Base-by-base conservation (phyloP, 2,797 vertebrate genomes). In the Tenualosa thibaudeaui region DNA sequence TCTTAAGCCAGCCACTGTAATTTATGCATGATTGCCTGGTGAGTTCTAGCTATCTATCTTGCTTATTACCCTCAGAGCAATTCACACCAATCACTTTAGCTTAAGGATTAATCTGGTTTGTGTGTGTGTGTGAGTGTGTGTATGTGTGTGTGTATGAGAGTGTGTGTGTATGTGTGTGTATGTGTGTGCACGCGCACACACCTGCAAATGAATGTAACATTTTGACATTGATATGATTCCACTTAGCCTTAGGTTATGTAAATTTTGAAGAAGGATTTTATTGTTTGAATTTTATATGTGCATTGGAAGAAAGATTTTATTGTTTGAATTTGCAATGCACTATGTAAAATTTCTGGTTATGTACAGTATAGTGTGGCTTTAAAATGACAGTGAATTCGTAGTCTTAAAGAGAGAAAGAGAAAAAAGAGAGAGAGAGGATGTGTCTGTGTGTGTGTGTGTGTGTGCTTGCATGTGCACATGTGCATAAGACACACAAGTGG, bases 11-110 rank as follows among this genome's bases (percentile, higher is more conserved):
- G 92, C 92, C 92, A 90, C 90, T 85, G 92, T 95, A 95, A 96
- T 95, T 95, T 95, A 95, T 95, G 93, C 94, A 91, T 94, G 94
- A 95, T 96, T 95, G 91, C 92, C 88, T 90, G 49, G 93, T 94
- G 93, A 93, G 95, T 91, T 91, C 86, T 89, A 88, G 93, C 91
- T 86, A 95, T 96, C 94, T 89, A 93, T 96, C 94, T 95, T 94
- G 89, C 92, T 89, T 92, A 91, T 94, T 92, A 93, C 94, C 93
- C 92, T 93, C 93, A 90, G 93, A 92, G 94, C 94, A 95, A 94
- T 94, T 93, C 93, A 92, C 91, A 89, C 90, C 92, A 90, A 93
- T 94, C 93, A 93, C 93, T 92, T 93, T 93, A 91, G 90, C 90
- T 93, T 92, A 92, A 93, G 93, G 91, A 94, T 94, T 95, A 95